Evolutionary conservation across 2,888 invertebrate genomes (phyloP).

Genomic region (Brachyptera risi): DNA sequence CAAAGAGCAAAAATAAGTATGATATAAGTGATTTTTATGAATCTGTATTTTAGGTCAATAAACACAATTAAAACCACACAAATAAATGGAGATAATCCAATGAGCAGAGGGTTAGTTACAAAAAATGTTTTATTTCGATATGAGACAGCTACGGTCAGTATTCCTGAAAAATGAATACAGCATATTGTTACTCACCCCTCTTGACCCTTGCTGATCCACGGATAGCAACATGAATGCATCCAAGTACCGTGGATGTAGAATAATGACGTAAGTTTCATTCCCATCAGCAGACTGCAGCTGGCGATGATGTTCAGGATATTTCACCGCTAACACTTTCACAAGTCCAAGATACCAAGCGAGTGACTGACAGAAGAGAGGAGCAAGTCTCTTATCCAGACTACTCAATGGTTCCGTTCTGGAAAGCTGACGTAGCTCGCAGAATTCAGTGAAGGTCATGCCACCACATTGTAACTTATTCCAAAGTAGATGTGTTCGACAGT

Average conservation of each 20-base stretch:
- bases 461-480: slow-evolving; percentile 60
- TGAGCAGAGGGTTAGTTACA: too few relatives aligned
- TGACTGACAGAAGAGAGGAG: slow-evolving; percentile 57
- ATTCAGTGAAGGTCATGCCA: slow-evolving; percentile 56
- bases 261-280: slow-evolving; percentile 56
- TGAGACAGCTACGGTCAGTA: neutral
- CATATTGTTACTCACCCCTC: slow-evolving; percentile 53
- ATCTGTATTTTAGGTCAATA: too few relatives aligned
- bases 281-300: slow-evolving; percentile 56
- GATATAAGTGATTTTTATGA: too few relatives aligned
- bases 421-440: slow-evolving; percentile 58
- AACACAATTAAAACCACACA: neutral
- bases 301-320: slow-evolving; percentile 56
- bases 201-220: slow-evolving; percentile 53
- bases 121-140: neutral
- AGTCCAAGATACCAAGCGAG: slow-evolving; percentile 61
- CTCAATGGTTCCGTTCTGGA: slow-evolving; percentile 56
- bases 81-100: neutral
- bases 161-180: neutral
- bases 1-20: too few relatives aligned
- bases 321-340: slow-evolving; percentile 54
- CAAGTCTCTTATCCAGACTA: slow-evolving; percentile 55
- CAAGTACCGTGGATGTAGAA: slow-evolving; percentile 58
- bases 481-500: slow-evolving; percentile 64
- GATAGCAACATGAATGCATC: slow-evolving; percentile 63